Percentiles rank a stretch among this genome's conserved stretches.
These are phyloP conservation scores for Campylomormyrus tamandua DNA, from an alignment of 2,113 vertebrate genomes.

Conservation along the genomic window DNA sequence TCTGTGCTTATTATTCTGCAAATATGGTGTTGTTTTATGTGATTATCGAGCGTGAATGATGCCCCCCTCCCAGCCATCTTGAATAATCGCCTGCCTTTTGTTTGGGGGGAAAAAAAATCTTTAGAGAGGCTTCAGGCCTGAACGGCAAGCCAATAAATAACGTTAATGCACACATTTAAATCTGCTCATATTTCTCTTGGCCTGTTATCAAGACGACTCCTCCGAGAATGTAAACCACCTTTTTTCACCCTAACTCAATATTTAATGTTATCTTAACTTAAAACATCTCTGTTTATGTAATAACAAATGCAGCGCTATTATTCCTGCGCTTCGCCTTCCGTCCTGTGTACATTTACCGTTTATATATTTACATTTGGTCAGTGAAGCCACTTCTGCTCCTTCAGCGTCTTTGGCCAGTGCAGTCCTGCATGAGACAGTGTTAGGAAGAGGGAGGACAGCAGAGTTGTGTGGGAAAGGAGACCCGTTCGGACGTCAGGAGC, in stretches of 20 bases:
- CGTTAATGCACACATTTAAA: conserved; percentile 74
- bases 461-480: neutral
- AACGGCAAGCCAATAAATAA: conserved; percentile 70
- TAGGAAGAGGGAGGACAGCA: neutral
- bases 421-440: neutral
- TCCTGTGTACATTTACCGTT: conserved; percentile 25
- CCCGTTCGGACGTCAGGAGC: neutral
- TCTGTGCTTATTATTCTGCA: conserved; percentile 91
- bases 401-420: neutral
- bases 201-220: conserved; percentile 71
- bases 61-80: conserved; percentile 59
- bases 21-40: conserved; percentile 85
- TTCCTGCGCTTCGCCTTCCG: conserved; percentile 52
- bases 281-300: conserved; percentile 66
- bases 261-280: conserved; percentile 70
- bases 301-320: conserved; percentile 59
- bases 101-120: conserved; percentile 44
- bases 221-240: conserved; percentile 72
- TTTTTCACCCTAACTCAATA: conserved; percentile 57
- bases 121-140: conserved; percentile 51
- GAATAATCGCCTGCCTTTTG: conserved; percentile 59
- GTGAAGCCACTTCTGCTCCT: neutral
- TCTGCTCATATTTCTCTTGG: conserved; percentile 69
- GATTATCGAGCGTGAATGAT: conserved; percentile 75
- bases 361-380: conserved; percentile 43